Evolutionary conservation across 2,113 vertebrate species (phyloP).

Genomic region (Brachyistius frenatus): DNA sequence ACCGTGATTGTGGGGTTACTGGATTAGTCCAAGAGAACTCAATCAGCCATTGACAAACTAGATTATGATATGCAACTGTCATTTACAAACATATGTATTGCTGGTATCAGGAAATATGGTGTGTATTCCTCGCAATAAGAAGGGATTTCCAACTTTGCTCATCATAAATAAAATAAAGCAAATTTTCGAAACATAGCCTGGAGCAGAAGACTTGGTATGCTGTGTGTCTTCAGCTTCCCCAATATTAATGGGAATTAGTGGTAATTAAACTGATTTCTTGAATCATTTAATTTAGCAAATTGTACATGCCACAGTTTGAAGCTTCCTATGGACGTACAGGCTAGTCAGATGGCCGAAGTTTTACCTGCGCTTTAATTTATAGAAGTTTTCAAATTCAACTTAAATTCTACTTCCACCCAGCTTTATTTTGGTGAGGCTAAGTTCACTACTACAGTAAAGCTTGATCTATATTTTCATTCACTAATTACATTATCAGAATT

Average conservation of each 20-base stretch:
- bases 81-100: neutral
- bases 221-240: slow-evolving; percentile 41
- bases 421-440: neutral
- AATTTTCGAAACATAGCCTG: slow-evolving; percentile 46
- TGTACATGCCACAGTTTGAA: neutral
- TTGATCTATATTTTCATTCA: slow-evolving; percentile 45
- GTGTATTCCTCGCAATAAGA: slow-evolving; percentile 7
- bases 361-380: slow-evolving; percentile 1
- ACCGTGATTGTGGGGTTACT: neutral
- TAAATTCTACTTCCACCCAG: neutral
- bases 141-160: slow-evolving; percentile 32
- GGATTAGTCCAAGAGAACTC: neutral
- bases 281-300: slow-evolving; percentile 26
- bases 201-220: slow-evolving; percentile 53
- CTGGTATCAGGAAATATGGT: neutral
- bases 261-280: slow-evolving; percentile 40
- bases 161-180: slow-evolving; percentile 57
- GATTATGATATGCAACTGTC: neutral
- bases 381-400: neutral
- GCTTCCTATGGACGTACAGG: neutral
- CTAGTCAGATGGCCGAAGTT: neutral
- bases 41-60: neutral
- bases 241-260: slow-evolving; percentile 43
- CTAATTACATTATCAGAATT: slow-evolving; percentile 60
- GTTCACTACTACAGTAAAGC: slow-evolving; percentile 20